Base-by-base conservation (phyloP, 2,797 vertebrate species). In the Strix occidentalis region DNA sequence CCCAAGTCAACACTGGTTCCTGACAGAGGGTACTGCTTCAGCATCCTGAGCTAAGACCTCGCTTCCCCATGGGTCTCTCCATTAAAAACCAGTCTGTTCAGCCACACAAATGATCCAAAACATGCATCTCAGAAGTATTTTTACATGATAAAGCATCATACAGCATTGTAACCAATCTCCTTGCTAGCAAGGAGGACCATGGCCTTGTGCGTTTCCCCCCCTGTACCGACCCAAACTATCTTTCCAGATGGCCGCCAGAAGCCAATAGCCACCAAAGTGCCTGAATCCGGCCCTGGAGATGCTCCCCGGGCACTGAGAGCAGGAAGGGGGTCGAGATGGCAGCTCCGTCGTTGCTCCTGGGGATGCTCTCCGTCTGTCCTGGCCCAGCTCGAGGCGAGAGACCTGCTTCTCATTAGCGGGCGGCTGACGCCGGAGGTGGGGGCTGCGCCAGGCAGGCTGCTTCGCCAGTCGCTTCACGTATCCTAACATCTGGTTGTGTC, bases 401-500 rank as follows among this genome's bases (percentile, higher is more conserved):
- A 53, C 93, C 94, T 89, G 96, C 82, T 95, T 79, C 96, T 97
- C 96, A 95, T 96, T 95, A 96, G 95, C 46, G 39, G 94, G 93
- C 8, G 39, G 86, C 93, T 56, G 85, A 19, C 35, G 86, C 84
- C 5, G 13, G 66, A 70, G 93, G 77, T 25, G 93, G 93, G 94
- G 92, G 88, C 94, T 83, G 77, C 65, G 74, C 90, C 85, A 84
- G 77, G 75, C 82, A 75, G 87, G 66, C 96, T 95, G 96, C 87
- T 97, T 97, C 84, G 5, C 51, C 88, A 98, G 97, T 97, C 97
- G 13, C 53, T 95, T 95, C 97, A 98, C 97, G 95, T 97, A 89
- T 23, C 87, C 91, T 77, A 98, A 97, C 98, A 98, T 97, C 98
- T 98, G 98, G 97, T 97, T 97, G 92, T 97, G 97, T 97, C 97